Evolutionary conservation across 2,797 vertebrate genomes (phyloP), one percentile per base, ranked within the genome.

Genomic region (Halcyon badia): DNA sequence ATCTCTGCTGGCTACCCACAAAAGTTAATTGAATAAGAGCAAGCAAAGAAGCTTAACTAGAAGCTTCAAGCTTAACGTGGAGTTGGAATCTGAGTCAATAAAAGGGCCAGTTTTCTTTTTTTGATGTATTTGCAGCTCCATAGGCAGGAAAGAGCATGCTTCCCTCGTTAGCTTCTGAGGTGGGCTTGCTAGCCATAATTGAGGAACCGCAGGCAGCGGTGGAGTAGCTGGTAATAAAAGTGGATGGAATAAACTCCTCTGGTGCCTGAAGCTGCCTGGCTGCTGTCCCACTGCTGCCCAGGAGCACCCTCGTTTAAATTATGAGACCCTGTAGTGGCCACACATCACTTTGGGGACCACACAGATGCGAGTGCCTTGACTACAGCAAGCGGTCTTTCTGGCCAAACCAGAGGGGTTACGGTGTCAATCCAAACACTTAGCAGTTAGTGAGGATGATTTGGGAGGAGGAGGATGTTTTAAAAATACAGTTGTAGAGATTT

Each of bases 231-330:
- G 56, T 57, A 39, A 44, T 93, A 81, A 92, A 97, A 93, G 64
- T 42, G 49, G 60, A 44, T 85, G 88, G 86, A 75, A 71, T 96
- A 39, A 78, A 90, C 61, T 93, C 41, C 20, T 0, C 22, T 48
- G 16, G 48, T 77, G 88, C 88, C 91, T 92, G 90, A 66, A 97
- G 91, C 85, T 89, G 66, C 72, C 71, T 92, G 78, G 76, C 94
- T 94, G 71, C 84, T 93, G 75, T 90, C 83, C 90, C 90, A 87
- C 41, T 37, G 8, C 71, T 96, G 90, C 95, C 90, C 68, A 69
- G 78, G 68, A 93, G 91, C 90, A 91, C 88, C 68, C 37, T 80
- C 9, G 0, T 65, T 69, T 89, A 35, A 94, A 64, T 65, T 21
- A 61, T 2, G 14, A 65, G 87, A 71, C 82, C 41, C 78, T 87